Conservation (phyloP, 2,888 invertebrate species). For the Amphimallon solstitiale region DNA sequence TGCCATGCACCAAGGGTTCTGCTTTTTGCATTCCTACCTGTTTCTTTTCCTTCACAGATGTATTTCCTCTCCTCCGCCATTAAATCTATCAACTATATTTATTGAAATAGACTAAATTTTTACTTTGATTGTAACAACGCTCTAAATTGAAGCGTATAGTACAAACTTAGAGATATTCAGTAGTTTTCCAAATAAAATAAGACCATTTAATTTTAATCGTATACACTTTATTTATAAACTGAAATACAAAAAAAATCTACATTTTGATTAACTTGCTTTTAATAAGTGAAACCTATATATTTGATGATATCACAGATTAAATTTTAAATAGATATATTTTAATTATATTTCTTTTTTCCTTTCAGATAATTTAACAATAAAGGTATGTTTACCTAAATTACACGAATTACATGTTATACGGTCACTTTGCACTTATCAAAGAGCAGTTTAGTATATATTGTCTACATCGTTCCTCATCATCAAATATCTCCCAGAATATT, state of each 20-base stretch:
- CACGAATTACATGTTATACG: not conserved
- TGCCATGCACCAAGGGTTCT: no score
- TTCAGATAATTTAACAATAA: conserved; percentile 27
- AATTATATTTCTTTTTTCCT: conserved; percentile 2
- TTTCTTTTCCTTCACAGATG: no score
- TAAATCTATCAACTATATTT: no score
- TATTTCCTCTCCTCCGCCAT: no score
- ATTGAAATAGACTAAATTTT: no score
- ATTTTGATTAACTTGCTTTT: conserved; percentile 30
- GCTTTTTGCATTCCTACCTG: no score
- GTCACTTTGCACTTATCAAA: not conserved
- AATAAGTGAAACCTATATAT: conserved; percentile 31
- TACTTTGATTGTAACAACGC: no score
- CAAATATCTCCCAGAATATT: not conserved
- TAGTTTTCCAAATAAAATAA: not conserved
- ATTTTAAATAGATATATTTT: conserved; percentile 36
- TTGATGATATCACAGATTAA: conserved; percentile 41
- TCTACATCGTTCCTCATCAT: not conserved
- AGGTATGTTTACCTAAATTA: not conserved
- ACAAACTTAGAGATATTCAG: no score
- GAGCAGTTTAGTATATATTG: not conserved
- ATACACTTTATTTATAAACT: conserved; percentile 32
- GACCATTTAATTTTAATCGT: conserved; percentile 2
- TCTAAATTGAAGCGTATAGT: no score
- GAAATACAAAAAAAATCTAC: conserved; percentile 32